phyloP scores from a whole-genome alignment of 2,888 invertebrate genomes.

The Eupithecia pulchellata region DNA sequence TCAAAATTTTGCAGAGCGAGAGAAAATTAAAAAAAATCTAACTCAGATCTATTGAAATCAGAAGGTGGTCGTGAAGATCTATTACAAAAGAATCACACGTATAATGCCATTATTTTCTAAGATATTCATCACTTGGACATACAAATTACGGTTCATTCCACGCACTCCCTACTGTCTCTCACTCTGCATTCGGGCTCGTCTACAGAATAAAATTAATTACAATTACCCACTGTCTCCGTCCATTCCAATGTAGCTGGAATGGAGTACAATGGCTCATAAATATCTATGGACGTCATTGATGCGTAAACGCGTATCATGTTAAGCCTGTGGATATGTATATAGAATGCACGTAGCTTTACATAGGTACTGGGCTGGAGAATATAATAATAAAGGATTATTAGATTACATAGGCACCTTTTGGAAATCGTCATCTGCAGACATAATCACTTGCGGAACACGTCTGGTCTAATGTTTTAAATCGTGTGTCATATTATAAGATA shows the following conservation, averaged over 20 bases:
- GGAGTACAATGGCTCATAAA: conserved; percentile 18
- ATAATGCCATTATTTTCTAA: neutral
- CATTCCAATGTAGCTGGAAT: conserved; percentile 23
- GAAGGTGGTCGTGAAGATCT: too few relatives aligned
- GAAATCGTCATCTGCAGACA: neutral
- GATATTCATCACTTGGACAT: neutral
- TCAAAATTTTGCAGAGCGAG: too few relatives aligned
- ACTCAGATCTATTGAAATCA: too few relatives aligned
- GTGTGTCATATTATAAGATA: too few relatives aligned
- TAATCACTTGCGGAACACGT: too few relatives aligned
- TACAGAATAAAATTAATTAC: conserved; percentile 36
- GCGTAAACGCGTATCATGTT: neutral
- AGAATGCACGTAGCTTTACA: neutral
- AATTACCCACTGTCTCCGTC: conserved; percentile 28
- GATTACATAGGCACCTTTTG: neutral
- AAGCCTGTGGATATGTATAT: neutral
- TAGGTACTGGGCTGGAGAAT: too few relatives aligned
- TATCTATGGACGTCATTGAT: conserved; percentile 17
- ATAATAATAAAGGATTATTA: neutral
- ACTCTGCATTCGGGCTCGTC: neutral
- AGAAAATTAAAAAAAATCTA: too few relatives aligned
- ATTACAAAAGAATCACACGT: too few relatives aligned
- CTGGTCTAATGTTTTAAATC: too few relatives aligned
- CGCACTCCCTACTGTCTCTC: neutral
- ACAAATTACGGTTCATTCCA: neutral